Evolutionary conservation across 1,140 invertebrate species (phyloP), one percentile per base, ranked within the genome.

Genomic region (Geopemphigus sp.): DNA sequence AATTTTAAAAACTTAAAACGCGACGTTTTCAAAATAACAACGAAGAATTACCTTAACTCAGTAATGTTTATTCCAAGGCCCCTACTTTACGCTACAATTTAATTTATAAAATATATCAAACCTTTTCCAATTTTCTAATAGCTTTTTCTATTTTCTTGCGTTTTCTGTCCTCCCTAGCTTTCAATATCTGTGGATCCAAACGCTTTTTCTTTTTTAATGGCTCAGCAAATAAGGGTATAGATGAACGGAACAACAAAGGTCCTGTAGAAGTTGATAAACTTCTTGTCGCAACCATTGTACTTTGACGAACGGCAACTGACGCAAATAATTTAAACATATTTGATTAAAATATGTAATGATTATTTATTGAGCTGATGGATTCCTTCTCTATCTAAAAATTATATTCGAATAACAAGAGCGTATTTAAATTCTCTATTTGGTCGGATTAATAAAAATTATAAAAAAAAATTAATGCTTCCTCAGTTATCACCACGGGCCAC

Each of bases 131-230:
- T 81, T 89, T 87, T 68, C 91, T 87, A 83, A 97, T 96, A 84
- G 89, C 88, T 85, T 95, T 96, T 84, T 95, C 94, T 24, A 97
- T 82, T 86, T 91, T 94, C 83, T 88, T 94, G 81, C 90, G 91
- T 83, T 87, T 92, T 70, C 92, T 88, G 19, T 96, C 94, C 85
- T 95, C 93, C 84, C 94, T 88, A 17, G 89, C 88, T 84, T 90
- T 92, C 1, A 94, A 82, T 45, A 96, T 86, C 17, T 88, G 87
- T 39, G 94, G 95, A 88, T 97, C 95, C 6, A 95, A 80, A 84
- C 88, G 91, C 84, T 92, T 95, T 85, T 95, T 96, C 85, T 93
- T 96, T 84, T 94, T 96, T 82, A 96, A 85, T 4, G 95, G 94
- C 85, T 96, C 94, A 50, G 88, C 92, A 83, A 63, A 63, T 22